Percentiles rank a stretch among this genome's conserved stretches.
These are phyloP conservation scores for Anabacerthia variegaticeps DNA, from an alignment of 2,797 vertebrate species.

Conservation along the genomic window DNA sequence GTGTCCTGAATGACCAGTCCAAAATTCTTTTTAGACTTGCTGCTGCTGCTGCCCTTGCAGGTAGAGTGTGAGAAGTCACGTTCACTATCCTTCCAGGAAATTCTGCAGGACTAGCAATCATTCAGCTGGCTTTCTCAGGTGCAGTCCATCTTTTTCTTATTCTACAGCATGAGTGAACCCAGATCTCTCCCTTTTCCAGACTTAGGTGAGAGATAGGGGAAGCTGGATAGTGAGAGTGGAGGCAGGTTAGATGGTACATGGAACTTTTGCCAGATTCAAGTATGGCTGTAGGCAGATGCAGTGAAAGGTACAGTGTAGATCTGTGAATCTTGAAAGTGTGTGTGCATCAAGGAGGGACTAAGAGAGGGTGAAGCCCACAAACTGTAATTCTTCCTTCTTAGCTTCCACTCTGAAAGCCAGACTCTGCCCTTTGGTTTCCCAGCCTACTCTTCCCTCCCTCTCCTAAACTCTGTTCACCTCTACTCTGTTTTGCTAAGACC, in stretches of 20 bases:
- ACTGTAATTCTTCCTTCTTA: background rate
- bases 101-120: background rate
- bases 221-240: background rate
- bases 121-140: background rate
- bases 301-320: background rate
- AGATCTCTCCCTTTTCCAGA: background rate
- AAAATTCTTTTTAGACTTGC: background rate
- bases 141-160: background rate
- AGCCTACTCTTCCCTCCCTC: background rate
- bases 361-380: background rate
- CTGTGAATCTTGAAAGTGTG: background rate
- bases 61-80: background rate
- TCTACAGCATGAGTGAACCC: background rate
- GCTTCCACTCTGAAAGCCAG: background rate
- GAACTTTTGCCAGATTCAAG: background rate
- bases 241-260: background rate
- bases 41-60: background rate
- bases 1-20: background rate
- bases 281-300: background rate
- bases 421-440: background rate
- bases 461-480: background rate
- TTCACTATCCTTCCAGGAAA: background rate
- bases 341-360: background rate
- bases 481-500: background rate
- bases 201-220: background rate